A percentile compares a stretch with the other conserved stretches of the same genome.
Evolutionary conservation across 2,113 vertebrate genomes (phyloP).

Genomic region (Phrynosoma platyrhinos): DNA sequence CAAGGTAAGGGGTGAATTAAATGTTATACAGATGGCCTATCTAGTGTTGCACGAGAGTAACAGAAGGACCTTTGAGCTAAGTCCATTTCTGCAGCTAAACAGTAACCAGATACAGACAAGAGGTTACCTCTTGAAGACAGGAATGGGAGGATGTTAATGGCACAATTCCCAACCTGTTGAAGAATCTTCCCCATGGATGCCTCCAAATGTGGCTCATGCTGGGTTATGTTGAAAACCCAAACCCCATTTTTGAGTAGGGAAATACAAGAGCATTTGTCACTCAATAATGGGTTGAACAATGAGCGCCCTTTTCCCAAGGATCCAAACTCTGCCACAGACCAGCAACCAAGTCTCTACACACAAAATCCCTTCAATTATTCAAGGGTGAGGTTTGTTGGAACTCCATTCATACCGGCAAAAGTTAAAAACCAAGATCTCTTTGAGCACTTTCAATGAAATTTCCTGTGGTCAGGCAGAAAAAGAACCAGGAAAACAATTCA

Average conservation of each 20-base stretch:
- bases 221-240: slow-evolving; percentile 65
- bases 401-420: slow-evolving; percentile 47
- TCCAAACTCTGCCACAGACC: slow-evolving; percentile 57
- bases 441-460: slow-evolving; percentile 5
- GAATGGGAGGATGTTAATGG: no score
- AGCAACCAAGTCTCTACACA: slow-evolving; percentile 63
- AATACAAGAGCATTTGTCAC: slow-evolving; percentile 67
- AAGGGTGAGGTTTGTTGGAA: slow-evolving; percentile 43
- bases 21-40: no score
- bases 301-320: slow-evolving; percentile 65
- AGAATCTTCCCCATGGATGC: slow-evolving; percentile 67
- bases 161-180: slow-evolving; percentile 48
- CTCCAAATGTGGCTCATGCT: slow-evolving; percentile 49
- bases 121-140: slow-evolving; percentile 26
- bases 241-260: slow-evolving; percentile 58
- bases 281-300: slow-evolving; percentile 67
- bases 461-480: not conserved
- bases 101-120: not conserved
- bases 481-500: not conserved
- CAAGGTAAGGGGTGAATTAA: no score
- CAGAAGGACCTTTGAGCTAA: not conserved
- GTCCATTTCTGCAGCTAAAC: not conserved
- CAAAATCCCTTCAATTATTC: slow-evolving; percentile 47
- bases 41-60: not conserved
- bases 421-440: slow-evolving; percentile 42